Base-by-base conservation (phyloP, 2,113 vertebrate genomes). In the Pachyramphus minor region DNA sequence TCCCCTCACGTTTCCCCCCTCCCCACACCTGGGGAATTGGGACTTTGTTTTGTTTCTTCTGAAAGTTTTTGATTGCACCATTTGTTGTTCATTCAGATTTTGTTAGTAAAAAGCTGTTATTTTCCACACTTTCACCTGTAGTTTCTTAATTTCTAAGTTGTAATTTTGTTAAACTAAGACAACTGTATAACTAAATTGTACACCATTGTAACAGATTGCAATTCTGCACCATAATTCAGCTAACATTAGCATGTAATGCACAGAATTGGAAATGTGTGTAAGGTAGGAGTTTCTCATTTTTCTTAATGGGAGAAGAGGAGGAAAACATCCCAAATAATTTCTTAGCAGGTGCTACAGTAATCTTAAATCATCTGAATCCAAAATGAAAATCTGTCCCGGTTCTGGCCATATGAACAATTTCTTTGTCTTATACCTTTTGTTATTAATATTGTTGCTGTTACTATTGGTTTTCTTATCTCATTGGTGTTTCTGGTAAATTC, bases 161-260 rank as follows among this genome's bases (percentile, higher is more conserved):
- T 24, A 24, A 14, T 49, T 49, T 49, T 49, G 23, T 49, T 49
- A 24, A 49, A 49, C 47, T 47, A 47, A 23, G 47, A 24, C 47
- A 49, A 71, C 55, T 75, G 33, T 92, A 53, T 93, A 95, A 94
- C 84, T 95, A 90, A 97, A 97, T 94, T 90, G 84, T 80, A 87
- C 90, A 86, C 73, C 4, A 6, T 88, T 93, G 71, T 89, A 93
- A 76, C 88, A 96, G 96, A 95, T 89, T 94, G 91, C 84, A 97
- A 23, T 95, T 92, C 96, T 96, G 91, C 67, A 94, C 90, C 75
- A 33, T 24, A 21, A 93, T 93, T 96, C 95, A 97, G 83, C 90
- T 93, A 92, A 93, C 74, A 87, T 90, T 94, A 83, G 74, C 64
- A 76, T 89, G 74, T 50, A 92, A 71, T 67, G 82, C 83, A 94